phyloP scores from a whole-genome alignment of 2,113 vertebrate species.

The Circaetus cinerascens region DNA sequence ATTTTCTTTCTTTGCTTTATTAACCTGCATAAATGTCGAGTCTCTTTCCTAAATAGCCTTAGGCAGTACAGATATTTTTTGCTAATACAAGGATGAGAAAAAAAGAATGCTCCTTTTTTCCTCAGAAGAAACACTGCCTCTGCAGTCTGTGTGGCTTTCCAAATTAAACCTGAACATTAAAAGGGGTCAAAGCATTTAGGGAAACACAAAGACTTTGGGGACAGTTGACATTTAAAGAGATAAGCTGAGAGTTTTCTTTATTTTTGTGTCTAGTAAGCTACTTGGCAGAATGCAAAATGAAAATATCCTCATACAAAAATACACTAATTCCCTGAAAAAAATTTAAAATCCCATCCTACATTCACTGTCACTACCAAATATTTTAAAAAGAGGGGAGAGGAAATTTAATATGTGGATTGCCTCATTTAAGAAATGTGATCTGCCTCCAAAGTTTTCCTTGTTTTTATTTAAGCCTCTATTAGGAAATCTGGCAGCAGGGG shows the following conservation, averaged over 20 bases:
- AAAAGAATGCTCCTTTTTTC: neutral
- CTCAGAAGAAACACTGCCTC: neutral
- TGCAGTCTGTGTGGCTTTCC: neutral
- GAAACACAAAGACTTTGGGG: neutral
- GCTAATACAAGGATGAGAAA: neutral
- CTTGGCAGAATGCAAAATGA: neutral
- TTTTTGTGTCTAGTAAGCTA: neutral
- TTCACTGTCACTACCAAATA: neutral
- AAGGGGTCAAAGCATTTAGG: neutral
- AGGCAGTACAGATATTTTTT: neutral
- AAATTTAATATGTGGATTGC: neutral
- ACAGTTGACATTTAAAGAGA: neutral
- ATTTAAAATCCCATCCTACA: neutral
- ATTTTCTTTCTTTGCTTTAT: constrained; percentile 47
- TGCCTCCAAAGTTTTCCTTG: neutral
- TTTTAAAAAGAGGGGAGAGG: neutral
- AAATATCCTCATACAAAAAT: neutral
- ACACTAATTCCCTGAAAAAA: neutral
- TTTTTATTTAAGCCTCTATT: neutral
- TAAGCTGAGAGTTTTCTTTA: neutral
- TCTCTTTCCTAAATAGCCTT: neutral
- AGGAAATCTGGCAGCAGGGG: neutral
- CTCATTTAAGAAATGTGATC: neutral
- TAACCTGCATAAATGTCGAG: neutral
- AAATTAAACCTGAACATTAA: neutral